A percentile compares a stretch with the other conserved stretches of the same genome.
phyloP scores from a whole-genome alignment of 2,113 vertebrate genomes.

The Urocitellus parryii region DNA sequence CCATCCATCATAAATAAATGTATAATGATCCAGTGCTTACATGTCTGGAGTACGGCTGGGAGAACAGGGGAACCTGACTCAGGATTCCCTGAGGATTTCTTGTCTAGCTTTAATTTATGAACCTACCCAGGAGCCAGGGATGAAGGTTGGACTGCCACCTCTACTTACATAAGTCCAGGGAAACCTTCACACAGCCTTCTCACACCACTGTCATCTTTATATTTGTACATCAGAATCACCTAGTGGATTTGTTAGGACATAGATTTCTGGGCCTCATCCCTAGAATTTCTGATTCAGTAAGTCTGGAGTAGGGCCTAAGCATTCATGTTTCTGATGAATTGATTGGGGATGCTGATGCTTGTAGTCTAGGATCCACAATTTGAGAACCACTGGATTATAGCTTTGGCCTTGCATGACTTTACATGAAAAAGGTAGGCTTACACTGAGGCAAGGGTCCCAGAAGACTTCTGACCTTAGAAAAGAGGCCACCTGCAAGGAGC shows the following conservation, averaged over 20 bases:
- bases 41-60: background rate
- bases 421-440: background rate
- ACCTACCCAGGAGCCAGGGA: background rate
- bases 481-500: background rate
- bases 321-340: background rate
- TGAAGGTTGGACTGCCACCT: background rate
- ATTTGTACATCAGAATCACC: background rate
- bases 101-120: background rate
- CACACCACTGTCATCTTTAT: background rate
- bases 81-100: background rate
- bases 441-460: background rate
- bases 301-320: background rate
- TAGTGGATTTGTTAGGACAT: background rate
- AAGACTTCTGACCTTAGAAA: constrained; percentile 27
- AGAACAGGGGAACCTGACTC: background rate
- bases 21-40: background rate
- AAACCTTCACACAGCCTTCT: background rate
- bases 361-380: background rate
- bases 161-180: background rate
- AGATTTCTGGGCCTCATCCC: background rate
- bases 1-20: background rate
- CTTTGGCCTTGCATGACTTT: background rate
- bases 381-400: background rate
- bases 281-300: background rate
- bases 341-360: background rate